Base-by-base conservation (phyloP, 2,888 invertebrate species). In the Ypsolopha sequella region DNA sequence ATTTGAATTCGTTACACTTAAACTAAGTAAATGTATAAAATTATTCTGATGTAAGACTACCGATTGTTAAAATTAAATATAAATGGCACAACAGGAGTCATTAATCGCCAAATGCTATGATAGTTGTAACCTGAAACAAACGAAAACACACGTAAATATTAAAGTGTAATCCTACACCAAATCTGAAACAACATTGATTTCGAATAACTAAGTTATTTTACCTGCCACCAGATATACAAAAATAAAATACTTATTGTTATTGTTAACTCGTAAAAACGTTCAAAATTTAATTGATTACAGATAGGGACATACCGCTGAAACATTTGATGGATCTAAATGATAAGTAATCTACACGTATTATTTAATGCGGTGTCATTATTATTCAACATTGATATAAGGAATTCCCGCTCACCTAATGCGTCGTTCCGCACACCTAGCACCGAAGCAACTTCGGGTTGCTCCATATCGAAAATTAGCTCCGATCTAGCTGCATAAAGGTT, bases 371-470 rank as follows among this genome's bases (percentile, higher is more conserved):
- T 24, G 4, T 24, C 2, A 24, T 24, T 24, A 24, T 24, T 3
- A 24, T 24, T 24, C 24, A n/a, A 24, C 24, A 24, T 24, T 24
- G 24, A 24, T 24, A 24, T 24, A 24, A 24, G 24, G 24, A 24
- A 2, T 24, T 43, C 7, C 7, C 57, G 71, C 84, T 80, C 70
- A 89, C 89, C 88, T 70, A 71, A 63, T 58, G 89, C 88, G 60
- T 88, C 87, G 77, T 91, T 91, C 55, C 91, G 88, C 55, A 92
- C 92, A 62, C 92, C 92, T 61, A 93, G 80, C 63, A 93, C 92
- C 53, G 92, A 92, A 55, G 93, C 92, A 62, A 92, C 90, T 74
- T 91, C 89, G 54, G 93, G 93, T 65, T 90, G 90, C 74, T 93
- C 92, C 80, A 93, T 92, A 73, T 91, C 91, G 64, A 93, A 85